Base-by-base conservation (phyloP, 2,888 invertebrate genomes). In the Stenotaenia linearis region DNA sequence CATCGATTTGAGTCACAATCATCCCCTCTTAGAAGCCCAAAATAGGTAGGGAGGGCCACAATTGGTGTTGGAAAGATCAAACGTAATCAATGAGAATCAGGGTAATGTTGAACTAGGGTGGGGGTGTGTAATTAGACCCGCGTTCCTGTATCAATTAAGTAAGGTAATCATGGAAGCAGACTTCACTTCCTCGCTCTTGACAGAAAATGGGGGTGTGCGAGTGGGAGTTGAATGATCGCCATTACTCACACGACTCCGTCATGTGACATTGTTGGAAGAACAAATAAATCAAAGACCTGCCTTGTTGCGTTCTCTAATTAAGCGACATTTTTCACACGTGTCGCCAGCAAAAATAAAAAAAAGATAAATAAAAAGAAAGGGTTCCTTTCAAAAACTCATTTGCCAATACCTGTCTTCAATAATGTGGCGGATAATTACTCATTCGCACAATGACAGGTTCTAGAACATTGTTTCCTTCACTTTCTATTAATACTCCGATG, bases 301-400 rank as follows among this genome's bases (percentile, higher is more conserved):
- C 61, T 61, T 61, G 61, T 61, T 61, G 25, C 61, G 1, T 28
- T 25, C 61, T 61, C 61, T 61, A 61, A 61, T 61, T 61, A 61
- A 61, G 61, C 61, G 61, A 61, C 61, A 61, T 61, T 61, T 61
- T 61, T 61, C 61, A 61, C 61, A 61, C 61, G 61, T 61, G 61
- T 61, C 61, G 61, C 61, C 61, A 23, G 25, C 25, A n/a, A 61
- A 56, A 56, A 56, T 3, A 21, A 56, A 18, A 56, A 18, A 18
- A 61, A 25, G n/a, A 45, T 15, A 45, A 45, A 23, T 25, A 61
- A 61, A 7, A 2, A 56, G 7, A 56, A 56, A 15, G 6, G 2
- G 18, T 61, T 1, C 25, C 7, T 2, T 56, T 5, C 12, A n/a
- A n/a, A n/a, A n/a, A 61, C 61, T 61, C 45, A n/a, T 45, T 45